phyloP scores from a whole-genome alignment of 2,797 vertebrate genomes.

The Propithecus deckenii region DNA sequence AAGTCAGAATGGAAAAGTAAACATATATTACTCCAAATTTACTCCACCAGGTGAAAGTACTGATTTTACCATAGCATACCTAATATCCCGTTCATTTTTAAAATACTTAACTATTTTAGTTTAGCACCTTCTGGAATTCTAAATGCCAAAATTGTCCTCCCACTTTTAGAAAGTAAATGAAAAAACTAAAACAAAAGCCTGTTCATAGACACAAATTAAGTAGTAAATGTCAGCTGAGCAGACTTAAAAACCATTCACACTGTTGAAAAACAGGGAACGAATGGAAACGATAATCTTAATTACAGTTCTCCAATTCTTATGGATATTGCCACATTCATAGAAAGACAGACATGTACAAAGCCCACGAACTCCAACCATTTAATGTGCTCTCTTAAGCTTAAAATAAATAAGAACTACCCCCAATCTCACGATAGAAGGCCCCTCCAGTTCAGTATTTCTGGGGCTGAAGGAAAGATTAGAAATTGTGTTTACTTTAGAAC shows the following conservation, averaged over 20 bases:
- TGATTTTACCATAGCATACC: not conserved
- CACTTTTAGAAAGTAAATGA: conserved; percentile 49
- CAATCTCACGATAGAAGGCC: conserved; percentile 15
- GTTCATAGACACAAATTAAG: conserved; percentile 38
- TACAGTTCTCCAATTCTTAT: conserved; percentile 31
- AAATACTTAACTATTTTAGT: conserved; percentile 24
- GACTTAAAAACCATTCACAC: conserved; percentile 41
- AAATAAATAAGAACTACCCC: conserved; percentile 16
- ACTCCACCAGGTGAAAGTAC: conserved; percentile 6
- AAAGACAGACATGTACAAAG: conserved; percentile 44
- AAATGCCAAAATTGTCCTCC: not conserved
- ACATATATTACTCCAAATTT: conserved; percentile 15
- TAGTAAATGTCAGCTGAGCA: conserved; percentile 46
- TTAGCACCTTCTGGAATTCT: conserved; percentile 29
- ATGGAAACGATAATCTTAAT: conserved; percentile 59
- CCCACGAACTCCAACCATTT: not conserved
- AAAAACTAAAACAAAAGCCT: conserved; percentile 40
- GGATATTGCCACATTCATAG: not conserved
- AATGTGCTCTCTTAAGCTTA: not conserved
- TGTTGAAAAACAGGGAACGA: not conserved
- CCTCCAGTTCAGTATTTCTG: conserved; percentile 52
- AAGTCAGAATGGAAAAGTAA: conserved; percentile 30
- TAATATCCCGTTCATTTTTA: not conserved
- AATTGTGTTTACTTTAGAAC: conserved; percentile 50
- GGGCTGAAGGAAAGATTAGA: conserved; percentile 39